phyloP scores from a whole-genome alignment of 2,888 invertebrate species.

The Amblyjoppa proteus region DNA sequence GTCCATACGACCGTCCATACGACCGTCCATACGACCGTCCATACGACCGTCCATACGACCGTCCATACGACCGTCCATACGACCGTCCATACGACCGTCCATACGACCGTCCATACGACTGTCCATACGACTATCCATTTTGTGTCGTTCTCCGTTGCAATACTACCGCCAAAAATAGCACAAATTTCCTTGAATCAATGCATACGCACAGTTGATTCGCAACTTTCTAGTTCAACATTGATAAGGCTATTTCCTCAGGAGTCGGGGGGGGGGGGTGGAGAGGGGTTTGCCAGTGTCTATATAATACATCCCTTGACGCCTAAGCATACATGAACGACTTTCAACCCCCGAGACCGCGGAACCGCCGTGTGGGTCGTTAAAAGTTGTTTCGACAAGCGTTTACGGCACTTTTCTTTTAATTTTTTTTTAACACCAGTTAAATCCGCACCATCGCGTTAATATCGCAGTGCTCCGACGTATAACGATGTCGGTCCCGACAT shows the following conservation, averaged over 20 bases:
- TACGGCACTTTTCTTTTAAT: slow-evolving; percentile 27
- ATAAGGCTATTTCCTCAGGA: slow-evolving; percentile 37
- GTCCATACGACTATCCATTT: too few relatives aligned
- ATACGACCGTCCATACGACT: too few relatives aligned
- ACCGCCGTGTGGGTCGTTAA: slow-evolving; percentile 41
- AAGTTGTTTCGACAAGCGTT: slow-evolving; percentile 65
- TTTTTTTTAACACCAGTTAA: slow-evolving; percentile 46
- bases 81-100: too few relatives aligned
- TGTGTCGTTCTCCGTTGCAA: too few relatives aligned
- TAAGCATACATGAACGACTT: slow-evolving; percentile 56
- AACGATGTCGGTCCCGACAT: neutral
- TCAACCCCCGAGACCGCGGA: slow-evolving; percentile 37
- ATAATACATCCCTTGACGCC: neutral
- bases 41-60: too few relatives aligned
- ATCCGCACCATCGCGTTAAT: slow-evolving; percentile 41
- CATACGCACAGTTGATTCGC: slow-evolving; percentile 35
- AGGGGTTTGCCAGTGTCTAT: neutral
- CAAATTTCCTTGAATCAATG: neutral
- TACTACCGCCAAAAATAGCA: slow-evolving; percentile 30
- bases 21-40: too few relatives aligned
- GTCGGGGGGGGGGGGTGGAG: slow-evolving; percentile 1
- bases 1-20: too few relatives aligned
- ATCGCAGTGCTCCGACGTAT: slow-evolving; percentile 10
- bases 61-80: too few relatives aligned
- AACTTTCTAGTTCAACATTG: slow-evolving; percentile 38